Conservation (phyloP, 2,888 invertebrate genomes). For the Branchipolynoe longqiensis region DNA sequence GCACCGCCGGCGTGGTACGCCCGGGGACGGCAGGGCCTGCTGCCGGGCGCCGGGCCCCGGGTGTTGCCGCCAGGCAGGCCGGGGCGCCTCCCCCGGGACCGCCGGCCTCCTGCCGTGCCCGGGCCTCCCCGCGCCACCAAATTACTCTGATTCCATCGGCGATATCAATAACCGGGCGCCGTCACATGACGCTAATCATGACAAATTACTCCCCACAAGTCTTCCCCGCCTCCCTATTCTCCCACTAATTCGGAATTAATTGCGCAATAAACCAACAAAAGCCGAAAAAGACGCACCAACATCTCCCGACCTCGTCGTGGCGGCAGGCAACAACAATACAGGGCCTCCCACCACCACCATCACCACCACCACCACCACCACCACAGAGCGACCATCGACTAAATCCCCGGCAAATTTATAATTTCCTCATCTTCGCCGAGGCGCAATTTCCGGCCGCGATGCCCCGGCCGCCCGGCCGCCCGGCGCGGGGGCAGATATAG, state of each 20-base stretch:
- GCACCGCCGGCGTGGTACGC: too few relatives aligned
- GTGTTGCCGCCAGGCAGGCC: too few relatives aligned
- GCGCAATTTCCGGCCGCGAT: conserved; percentile 16
- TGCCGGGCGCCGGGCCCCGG: too few relatives aligned
- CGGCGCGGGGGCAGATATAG: conserved; percentile 2
- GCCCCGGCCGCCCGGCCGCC: neutral
- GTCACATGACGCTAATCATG: conserved; percentile 45
- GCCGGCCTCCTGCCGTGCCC: neutral
- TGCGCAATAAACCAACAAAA: conserved; percentile 52
- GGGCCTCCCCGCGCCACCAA: neutral
- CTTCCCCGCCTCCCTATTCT: conserved; percentile 17
- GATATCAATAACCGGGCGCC: conserved; percentile 37
- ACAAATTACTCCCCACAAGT: conserved; percentile 40
- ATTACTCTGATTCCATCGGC: conserved; percentile 32
- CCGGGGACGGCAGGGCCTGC: too few relatives aligned
- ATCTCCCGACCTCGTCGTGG: neutral
- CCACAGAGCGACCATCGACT: neutral
- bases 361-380: neutral
- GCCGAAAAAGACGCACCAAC: conserved; percentile 20
- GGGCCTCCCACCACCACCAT: neutral
- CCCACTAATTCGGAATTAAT: conserved; percentile 52
- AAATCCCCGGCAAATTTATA: conserved; percentile 45
- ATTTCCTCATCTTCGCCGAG: conserved; percentile 30
- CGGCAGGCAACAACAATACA: neutral
- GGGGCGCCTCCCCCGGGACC: neutral